phyloP scores from a whole-genome alignment of 1,140 invertebrate species.

The Tetragonula clypearis region DNA sequence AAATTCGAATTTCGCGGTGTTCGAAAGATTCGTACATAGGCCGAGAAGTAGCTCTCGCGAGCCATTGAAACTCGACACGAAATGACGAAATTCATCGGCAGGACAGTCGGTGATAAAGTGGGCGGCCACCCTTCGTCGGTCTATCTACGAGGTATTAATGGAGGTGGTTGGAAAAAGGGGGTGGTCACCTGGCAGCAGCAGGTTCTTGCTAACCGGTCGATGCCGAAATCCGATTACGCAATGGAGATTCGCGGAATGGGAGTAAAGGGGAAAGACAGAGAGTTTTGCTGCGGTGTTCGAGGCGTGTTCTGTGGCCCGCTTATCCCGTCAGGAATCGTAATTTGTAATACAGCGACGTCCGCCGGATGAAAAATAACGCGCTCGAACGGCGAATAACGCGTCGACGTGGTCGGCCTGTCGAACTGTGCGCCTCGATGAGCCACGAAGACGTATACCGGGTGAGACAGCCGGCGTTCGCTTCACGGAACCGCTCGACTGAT shows the following conservation, averaged over 20 bases:
- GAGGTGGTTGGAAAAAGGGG: background rate
- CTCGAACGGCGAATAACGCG: constrained; percentile 7
- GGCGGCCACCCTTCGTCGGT: background rate
- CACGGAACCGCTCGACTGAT: background rate
- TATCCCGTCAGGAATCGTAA: constrained; percentile 17
- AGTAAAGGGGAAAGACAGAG: background rate
- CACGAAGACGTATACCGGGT: constrained; percentile 17
- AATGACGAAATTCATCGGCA: background rate
- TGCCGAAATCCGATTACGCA: constrained; percentile 42
- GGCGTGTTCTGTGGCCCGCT: background rate
- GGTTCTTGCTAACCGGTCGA: constrained; percentile 25
- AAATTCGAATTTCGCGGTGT: background rate
- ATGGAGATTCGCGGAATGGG: constrained; percentile 25
- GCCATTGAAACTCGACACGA: background rate
- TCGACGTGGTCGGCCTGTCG: constrained; percentile 24
- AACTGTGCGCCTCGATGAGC: constrained; percentile 7
- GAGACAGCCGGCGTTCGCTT: constrained; percentile 1
- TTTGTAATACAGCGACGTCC: constrained; percentile 13
- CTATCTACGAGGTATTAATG: background rate
- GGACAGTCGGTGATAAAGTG: background rate
- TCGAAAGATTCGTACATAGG: background rate
- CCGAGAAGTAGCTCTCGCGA: no score
- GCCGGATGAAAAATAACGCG: constrained; percentile 23
- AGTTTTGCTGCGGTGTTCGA: background rate
- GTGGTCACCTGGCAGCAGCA: constrained; percentile 12